phyloP scores from a whole-genome alignment of 2,797 vertebrate genomes.

The Bovichtus diacanthus region DNA sequence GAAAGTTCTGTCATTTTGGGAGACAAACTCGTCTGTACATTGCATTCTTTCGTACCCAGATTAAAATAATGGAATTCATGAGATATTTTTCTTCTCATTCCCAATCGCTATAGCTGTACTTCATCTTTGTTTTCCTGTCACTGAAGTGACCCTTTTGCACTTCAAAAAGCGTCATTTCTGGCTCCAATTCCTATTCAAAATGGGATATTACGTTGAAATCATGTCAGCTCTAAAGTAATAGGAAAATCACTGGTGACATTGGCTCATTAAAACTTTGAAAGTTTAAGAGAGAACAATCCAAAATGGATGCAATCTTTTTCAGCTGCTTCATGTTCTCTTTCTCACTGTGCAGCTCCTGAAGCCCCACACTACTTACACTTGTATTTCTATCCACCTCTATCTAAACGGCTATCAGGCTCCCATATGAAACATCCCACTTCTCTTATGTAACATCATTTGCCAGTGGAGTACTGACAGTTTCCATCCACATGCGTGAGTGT shows the following conservation, averaged over 20 bases:
- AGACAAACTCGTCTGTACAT: conserved; percentile 39
- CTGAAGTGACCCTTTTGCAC: conserved; percentile 25
- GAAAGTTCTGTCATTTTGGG: conserved; percentile 32
- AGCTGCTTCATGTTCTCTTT: conserved; percentile 22
- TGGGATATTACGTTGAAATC: neutral
- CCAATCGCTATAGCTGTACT: conserved; percentile 12
- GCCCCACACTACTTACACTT: conserved; percentile 35
- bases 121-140: conserved; percentile 21
- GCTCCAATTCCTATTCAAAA: conserved; percentile 7
- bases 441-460: conserved; percentile 77
- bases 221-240: conserved; percentile 11
- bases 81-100: conserved; percentile 39
- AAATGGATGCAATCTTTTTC: conserved; percentile 7
- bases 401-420: conserved; percentile 61
- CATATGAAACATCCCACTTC: conserved; percentile 75
- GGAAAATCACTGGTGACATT: conserved; percentile 15
- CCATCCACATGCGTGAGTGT: conserved; percentile 58
- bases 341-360: conserved; percentile 35
- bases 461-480: conserved; percentile 68
- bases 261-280: conserved; percentile 28
- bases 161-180: conserved; percentile 22
- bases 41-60: conserved; percentile 45
- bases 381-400: conserved; percentile 63
- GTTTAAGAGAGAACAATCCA: conserved; percentile 11
- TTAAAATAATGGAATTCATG: conserved; percentile 64